Conservation (phyloP, 2,797 vertebrate genomes). For the Adelosebastes latens region DNA sequence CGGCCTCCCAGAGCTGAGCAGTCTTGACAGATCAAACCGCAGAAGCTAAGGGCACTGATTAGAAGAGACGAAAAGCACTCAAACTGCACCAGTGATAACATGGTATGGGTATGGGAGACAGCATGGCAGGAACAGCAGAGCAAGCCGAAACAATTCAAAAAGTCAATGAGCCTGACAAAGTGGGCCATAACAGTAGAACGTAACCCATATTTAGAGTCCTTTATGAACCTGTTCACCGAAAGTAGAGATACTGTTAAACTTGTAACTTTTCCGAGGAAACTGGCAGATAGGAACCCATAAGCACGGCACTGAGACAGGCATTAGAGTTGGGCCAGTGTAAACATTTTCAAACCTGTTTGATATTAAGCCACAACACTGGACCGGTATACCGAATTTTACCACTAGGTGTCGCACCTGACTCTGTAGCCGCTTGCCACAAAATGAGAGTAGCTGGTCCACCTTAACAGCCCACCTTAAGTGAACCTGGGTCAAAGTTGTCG, state of each 20-base stretch:
- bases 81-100: constrained; percentile 53
- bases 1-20: constrained; percentile 40
- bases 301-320: too few species aligned
- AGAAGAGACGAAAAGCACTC: constrained; percentile 67
- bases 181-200: constrained; percentile 27
- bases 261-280: neutral
- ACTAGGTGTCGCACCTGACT: too few species aligned
- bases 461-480: too few species aligned
- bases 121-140: constrained; percentile 27
- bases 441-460: too few species aligned
- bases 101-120: constrained; percentile 44
- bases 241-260: neutral
- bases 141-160: constrained; percentile 50
- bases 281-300: neutral
- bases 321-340: too few species aligned
- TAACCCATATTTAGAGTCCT: neutral
- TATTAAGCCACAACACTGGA: too few species aligned
- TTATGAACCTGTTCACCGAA: constrained; percentile 10
- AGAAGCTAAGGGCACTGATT: constrained; percentile 60
- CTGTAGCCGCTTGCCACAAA: too few species aligned
- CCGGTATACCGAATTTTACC: too few species aligned
- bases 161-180: constrained; percentile 48
- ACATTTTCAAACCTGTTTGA: too few species aligned
- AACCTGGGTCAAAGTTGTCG: too few species aligned
- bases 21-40: constrained; percentile 56